Evolutionary conservation across 2,797 vertebrate species (phyloP).

Genomic region (Ctenopoma multispine): DNA sequence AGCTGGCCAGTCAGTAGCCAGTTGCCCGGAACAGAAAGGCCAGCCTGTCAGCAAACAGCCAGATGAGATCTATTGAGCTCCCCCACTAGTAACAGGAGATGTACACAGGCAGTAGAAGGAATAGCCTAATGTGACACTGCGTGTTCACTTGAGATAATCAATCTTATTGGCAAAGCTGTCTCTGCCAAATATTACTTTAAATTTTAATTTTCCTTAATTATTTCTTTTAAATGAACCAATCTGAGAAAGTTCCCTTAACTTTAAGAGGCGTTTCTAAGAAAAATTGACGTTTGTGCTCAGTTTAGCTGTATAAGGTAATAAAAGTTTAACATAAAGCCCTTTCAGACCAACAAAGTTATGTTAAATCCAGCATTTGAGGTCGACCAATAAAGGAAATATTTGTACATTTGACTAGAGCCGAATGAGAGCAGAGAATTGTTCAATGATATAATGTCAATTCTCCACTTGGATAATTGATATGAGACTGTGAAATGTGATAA

Average conservation of each 20-base stretch:
- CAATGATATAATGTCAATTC: background rate
- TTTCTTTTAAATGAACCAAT: background rate
- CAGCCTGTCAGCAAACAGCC: slow-evolving; percentile 72
- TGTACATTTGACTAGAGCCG: background rate
- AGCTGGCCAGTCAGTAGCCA: slow-evolving; percentile 61
- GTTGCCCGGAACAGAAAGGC: slow-evolving; percentile 74
- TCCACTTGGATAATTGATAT: background rate
- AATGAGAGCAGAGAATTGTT: no score
- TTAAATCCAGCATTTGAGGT: background rate
- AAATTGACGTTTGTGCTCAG: background rate
- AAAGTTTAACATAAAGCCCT: background rate
- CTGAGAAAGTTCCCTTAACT: background rate
- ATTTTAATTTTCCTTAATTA: background rate
- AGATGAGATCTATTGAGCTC: slow-evolving; percentile 69
- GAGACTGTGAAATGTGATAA: no score
- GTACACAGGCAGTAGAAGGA: slow-evolving; percentile 55
- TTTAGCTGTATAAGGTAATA: background rate
- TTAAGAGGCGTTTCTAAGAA: slow-evolving; percentile 7
- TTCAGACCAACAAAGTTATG: background rate
- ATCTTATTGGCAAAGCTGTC: background rate
- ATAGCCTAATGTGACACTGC: slow-evolving; percentile 45
- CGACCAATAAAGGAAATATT: background rate
- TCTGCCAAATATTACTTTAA: background rate
- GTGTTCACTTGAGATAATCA: slow-evolving; percentile 24
- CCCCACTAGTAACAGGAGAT: slow-evolving; percentile 61